phyloP scores from a whole-genome alignment of 2,113 vertebrate species.

The Calyptomena viridis region DNA sequence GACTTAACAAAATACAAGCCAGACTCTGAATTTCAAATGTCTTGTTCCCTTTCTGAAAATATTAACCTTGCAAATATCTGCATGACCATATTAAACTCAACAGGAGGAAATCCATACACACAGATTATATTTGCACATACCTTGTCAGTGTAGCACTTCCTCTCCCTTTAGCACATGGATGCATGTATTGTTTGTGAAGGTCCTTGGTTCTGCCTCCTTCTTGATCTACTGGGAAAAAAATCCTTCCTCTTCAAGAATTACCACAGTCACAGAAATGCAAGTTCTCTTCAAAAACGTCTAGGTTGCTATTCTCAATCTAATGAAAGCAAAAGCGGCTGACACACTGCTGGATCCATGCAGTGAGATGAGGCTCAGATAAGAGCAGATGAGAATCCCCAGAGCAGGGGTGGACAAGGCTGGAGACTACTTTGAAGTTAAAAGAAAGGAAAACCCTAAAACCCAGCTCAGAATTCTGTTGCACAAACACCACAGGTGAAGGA shows the following conservation, averaged over 20 bases:
- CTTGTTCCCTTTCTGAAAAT: neutral
- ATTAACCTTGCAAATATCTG: neutral
- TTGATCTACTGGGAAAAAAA: neutral
- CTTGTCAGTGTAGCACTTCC: conserved; percentile 17
- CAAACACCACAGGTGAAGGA: neutral
- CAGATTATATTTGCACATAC: conserved; percentile 27
- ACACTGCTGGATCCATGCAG: neutral
- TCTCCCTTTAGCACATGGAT: neutral
- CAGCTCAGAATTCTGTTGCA: neutral
- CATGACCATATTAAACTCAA: neutral
- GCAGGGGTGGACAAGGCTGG: neutral
- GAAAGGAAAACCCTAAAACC: neutral
- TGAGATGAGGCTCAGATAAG: neutral
- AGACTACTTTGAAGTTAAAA: neutral
- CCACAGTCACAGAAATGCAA: neutral
- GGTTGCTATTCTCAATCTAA: neutral
- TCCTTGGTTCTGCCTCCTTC: conserved; percentile 11
- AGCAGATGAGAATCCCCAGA: neutral
- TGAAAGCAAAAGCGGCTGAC: neutral
- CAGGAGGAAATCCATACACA: neutral
- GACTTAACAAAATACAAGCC: neutral
- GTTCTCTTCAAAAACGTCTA: neutral
- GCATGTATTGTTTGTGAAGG: neutral
- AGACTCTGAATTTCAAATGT: neutral
- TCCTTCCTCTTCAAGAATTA: conserved; percentile 3